Conservation (phyloP, 2,113 vertebrate species). For the Hippopotamus amphibius region DNA sequence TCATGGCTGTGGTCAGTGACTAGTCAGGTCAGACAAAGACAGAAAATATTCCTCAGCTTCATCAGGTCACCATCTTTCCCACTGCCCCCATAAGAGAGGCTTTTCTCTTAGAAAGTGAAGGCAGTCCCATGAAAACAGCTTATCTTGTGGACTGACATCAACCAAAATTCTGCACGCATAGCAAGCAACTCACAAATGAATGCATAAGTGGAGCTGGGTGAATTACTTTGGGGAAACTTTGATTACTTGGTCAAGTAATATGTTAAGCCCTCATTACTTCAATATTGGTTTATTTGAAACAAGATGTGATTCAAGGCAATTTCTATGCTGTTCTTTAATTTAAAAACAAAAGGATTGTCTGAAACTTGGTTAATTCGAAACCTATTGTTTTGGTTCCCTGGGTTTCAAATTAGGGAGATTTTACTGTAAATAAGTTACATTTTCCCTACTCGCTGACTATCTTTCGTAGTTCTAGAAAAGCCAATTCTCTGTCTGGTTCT, state of each 20-base stretch:
- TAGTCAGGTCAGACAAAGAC: neutral
- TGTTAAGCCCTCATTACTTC: neutral
- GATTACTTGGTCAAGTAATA: slow-evolving; percentile 10
- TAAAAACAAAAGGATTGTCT: neutral
- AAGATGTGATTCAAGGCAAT: neutral
- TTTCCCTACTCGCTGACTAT: neutral
- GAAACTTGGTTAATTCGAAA: neutral
- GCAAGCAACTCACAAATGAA: neutral
- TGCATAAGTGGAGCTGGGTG: neutral
- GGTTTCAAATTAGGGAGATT: slow-evolving; percentile 1
- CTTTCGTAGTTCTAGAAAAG: neutral
- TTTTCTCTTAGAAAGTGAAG: neutral
- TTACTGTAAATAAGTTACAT: neutral
- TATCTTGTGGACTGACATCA: neutral
- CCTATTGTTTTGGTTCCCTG: neutral
- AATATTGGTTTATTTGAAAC: slow-evolving; percentile 7
- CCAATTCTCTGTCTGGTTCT: neutral
- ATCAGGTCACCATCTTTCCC: neutral
- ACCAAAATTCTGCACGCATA: neutral
- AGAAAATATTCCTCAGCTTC: neutral
- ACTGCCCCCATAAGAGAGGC: neutral
- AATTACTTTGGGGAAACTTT: neutral
- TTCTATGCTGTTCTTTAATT: neutral
- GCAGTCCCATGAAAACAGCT: neutral
- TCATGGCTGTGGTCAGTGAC: neutral